Base-by-base conservation (phyloP, 1,140 invertebrate genomes). In the Papilio xuthus region DNA sequence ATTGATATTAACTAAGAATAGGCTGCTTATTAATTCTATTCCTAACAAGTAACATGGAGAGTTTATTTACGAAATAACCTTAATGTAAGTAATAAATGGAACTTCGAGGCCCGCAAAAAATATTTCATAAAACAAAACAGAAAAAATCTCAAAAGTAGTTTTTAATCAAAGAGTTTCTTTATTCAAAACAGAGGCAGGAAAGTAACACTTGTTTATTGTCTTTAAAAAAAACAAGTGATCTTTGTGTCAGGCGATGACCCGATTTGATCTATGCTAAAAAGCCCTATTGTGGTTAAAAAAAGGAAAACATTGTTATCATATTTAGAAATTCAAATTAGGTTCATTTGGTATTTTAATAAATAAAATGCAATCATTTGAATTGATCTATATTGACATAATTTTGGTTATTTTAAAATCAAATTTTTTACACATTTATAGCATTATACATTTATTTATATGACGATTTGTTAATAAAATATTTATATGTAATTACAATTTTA, bases 101-200 rank as follows among this genome's bases (percentile, higher is more conserved):
- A 37, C 32, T n/a, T n/a, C n/a, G n/a, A n/a, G n/a, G n/a, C n/a
- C n/a, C n/a, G n/a, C n/a, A 4, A 37, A 37, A 37, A 37, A 37
- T 37, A 7, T 37, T 37, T 37, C 32, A 7, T 3, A 37, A 37
- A 37, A 37, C 7, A 37, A 37, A 37, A 37, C 32, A 37, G 32
- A 37, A 37, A 37, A 32, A 37, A 37, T 1, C 32, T 37, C 0
- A 37, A 4, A 37, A 6, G 4, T 37, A 37, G 13, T 44, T 44
- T 44, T 44, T 44, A 44, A 44, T 44, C 42, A 44, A 20, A 23
- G 53, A 32, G 6, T 37, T 4, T 1, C 41, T 50, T 44, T 44
- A 53, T 73, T 28, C 80, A 78, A 37, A 81, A 79, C 79, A n/a
- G 80, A 83, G 80, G 80, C 79, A 83, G 50, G 69, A 80, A 9